Evolutionary conservation across 2,888 invertebrate species (phyloP).

Genomic region (Spialia ferax): DNA sequence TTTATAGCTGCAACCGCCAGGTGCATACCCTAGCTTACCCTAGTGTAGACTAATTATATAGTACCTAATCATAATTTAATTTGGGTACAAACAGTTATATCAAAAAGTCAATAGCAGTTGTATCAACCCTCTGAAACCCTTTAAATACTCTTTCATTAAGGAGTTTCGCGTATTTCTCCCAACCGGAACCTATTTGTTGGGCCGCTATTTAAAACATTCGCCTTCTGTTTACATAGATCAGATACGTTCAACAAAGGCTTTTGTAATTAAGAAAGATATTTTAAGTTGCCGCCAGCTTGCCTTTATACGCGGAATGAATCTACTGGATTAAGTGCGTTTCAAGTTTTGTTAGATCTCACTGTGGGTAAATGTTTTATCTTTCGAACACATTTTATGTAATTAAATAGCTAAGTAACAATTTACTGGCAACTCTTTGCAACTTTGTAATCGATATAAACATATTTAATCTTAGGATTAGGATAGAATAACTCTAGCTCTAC

Average conservation of each 20-base stretch:
- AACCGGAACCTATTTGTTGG: conserved; percentile 83
- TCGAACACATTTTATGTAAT: conserved; percentile 18
- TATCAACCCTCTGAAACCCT: conserved; percentile 58
- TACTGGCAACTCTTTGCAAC: too few species aligned
- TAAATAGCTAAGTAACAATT: too few species aligned
- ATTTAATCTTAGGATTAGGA: not conserved
- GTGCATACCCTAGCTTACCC: too few species aligned
- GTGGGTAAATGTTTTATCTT: conserved; percentile 31
- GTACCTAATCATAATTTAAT: too few species aligned
- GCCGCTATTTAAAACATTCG: conserved; percentile 85
- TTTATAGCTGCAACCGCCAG: too few species aligned
- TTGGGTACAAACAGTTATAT: conserved; percentile 29
- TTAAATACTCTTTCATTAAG: conserved; percentile 76
- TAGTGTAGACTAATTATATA: too few species aligned
- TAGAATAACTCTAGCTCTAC: too few species aligned
- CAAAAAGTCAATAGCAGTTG: conserved; percentile 30
- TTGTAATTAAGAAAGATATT: conserved; percentile 87
- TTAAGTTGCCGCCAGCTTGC: conserved; percentile 85
- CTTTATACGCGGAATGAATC: conserved; percentile 84
- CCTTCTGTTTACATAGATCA: conserved; percentile 86
- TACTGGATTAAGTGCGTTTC: conserved; percentile 80
- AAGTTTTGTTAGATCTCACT: conserved; percentile 65
- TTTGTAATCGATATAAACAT: not conserved
- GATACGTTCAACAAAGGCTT: conserved; percentile 87
- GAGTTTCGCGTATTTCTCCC: conserved; percentile 78